These are phyloP conservation scores for Wasmannia auropunctata DNA, from an alignment of 1,140 invertebrate genomes.

Conservation along the genomic window DNA sequence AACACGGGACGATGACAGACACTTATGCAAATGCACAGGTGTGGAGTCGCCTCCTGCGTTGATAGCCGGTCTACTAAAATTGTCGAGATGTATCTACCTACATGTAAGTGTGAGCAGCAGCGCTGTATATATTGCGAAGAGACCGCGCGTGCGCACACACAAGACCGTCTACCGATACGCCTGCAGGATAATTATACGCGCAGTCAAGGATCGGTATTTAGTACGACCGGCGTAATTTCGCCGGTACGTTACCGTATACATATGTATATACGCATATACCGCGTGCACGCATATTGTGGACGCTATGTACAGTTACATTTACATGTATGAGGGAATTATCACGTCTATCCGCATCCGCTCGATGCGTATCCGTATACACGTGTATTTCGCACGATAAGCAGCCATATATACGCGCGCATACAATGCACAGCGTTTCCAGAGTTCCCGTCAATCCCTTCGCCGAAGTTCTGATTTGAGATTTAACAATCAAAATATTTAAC, in stretches of 20 bases:
- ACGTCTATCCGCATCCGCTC: slow-evolving; percentile 45
- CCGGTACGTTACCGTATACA: not conserved
- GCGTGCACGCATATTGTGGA: not conserved
- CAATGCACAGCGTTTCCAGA: not conserved
- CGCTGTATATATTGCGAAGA: too few relatives aligned
- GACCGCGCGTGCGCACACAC: too few relatives aligned
- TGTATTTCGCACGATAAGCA: slow-evolving; percentile 24
- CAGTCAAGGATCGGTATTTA: slow-evolving; percentile 53
- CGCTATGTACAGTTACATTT: slow-evolving; percentile 19
- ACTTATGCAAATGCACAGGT: slow-evolving; percentile 45
- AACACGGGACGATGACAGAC: slow-evolving; percentile 30
- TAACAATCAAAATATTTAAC: not conserved
- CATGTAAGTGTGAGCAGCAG: not conserved
- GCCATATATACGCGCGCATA: not conserved
- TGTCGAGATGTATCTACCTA: not conserved
- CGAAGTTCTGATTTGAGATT: not conserved
- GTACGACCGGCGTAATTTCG: slow-evolving; percentile 16
- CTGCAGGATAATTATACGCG: slow-evolving; percentile 43
- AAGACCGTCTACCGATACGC: slow-evolving; percentile 30
- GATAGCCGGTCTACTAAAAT: slow-evolving; percentile 28
- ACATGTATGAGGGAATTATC: slow-evolving; percentile 43
- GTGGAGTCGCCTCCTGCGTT: slow-evolving; percentile 14
- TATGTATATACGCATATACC: not conserved
- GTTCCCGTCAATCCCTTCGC: not conserved
- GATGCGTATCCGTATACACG: slow-evolving; percentile 30